Evolutionary conservation across 2,113 vertebrate genomes (phyloP), one percentile per base, ranked within the genome.

Genomic region (Suncus etruscus): DNA sequence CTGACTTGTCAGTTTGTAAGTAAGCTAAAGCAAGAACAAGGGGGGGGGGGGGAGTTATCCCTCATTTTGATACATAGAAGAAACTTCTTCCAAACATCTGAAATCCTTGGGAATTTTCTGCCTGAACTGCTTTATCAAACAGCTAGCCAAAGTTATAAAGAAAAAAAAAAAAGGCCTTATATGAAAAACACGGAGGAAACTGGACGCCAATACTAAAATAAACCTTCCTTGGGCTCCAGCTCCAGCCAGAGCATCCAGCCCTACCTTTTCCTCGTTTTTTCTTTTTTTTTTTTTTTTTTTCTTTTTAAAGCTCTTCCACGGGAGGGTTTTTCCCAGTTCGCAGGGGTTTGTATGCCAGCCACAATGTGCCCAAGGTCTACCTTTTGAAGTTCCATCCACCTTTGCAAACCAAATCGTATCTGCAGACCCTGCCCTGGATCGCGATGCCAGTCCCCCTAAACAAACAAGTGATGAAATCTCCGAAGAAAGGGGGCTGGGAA

Each of bases 1-100:
- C 31, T 27, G 18, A 83, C 61, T 86, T 95, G 80, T 87, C 76
- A 66, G 50, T 90, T 39, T 83, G 58, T 47, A 92, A 78, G 68
- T 51, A 88, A 88, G 47, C 73, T 80, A 87, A 89, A 86, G 25
- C 2, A 1, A 90, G 31, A 90, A n/a, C 31, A 61, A 82, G 74
- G 54, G 22, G 58, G 15, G 15, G 58, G 22, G 22, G 22, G 22
- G 80, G 90, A 89, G 69, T 81, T 81, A 87, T 16, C 58, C 10
- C 9, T 75, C 77, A 76, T 83, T 91, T 54, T 70, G 51, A 73
- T 80, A 81, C 72, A 81, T 45, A 54, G 31, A 24, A 54, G 77
- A 87, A 88, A 78, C 70, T 69, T 63, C 47, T 94, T 69, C 22
- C 15, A 20, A 87, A 48, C 39, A 29, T 66, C 45, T 32, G 1